Percentiles rank a stretch among this genome's conserved stretches.
These are phyloP conservation scores for Channa maculata DNA, from an alignment of 2,113 vertebrate species.

Conservation along the genomic window DNA sequence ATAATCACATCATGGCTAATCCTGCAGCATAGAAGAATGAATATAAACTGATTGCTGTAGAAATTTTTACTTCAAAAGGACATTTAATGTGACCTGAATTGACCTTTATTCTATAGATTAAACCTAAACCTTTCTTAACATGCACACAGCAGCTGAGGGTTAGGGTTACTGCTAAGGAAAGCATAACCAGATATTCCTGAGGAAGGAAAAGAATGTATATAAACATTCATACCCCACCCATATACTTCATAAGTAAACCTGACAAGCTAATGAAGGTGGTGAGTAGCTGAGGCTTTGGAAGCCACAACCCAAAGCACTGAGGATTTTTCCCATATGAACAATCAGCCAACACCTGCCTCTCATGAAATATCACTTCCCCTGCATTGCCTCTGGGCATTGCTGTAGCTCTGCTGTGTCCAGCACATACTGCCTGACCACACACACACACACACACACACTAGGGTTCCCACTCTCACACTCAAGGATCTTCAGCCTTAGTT, in stretches of 20 bases:
- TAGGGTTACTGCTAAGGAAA: background rate
- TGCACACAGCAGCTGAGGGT: background rate
- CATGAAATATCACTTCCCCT: background rate
- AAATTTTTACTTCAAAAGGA: too few relatives aligned
- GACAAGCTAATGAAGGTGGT: background rate
- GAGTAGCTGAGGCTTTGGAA: background rate
- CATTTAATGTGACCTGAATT: constrained; percentile 2
- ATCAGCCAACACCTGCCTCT: constrained; percentile 29
- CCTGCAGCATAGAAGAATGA: too few relatives aligned
- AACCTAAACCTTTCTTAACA: background rate
- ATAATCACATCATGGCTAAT: too few relatives aligned
- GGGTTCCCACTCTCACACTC: background rate
- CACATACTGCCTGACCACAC: constrained; percentile 2
- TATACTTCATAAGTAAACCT: background rate
- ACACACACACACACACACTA: constrained; percentile 1
- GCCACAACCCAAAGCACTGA: background rate
- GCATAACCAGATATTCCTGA: background rate
- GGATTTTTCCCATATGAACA: constrained; percentile 17
- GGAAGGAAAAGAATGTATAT: background rate
- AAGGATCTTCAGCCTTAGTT: background rate
- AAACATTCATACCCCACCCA: background rate
- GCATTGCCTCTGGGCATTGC: constrained; percentile 2
- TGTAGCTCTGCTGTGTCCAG: constrained; percentile 5
- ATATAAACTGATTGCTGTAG: too few relatives aligned
- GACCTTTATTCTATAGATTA: background rate